Conservation (phyloP, 2,113 vertebrate species). For the Callospermophilus lateralis region DNA sequence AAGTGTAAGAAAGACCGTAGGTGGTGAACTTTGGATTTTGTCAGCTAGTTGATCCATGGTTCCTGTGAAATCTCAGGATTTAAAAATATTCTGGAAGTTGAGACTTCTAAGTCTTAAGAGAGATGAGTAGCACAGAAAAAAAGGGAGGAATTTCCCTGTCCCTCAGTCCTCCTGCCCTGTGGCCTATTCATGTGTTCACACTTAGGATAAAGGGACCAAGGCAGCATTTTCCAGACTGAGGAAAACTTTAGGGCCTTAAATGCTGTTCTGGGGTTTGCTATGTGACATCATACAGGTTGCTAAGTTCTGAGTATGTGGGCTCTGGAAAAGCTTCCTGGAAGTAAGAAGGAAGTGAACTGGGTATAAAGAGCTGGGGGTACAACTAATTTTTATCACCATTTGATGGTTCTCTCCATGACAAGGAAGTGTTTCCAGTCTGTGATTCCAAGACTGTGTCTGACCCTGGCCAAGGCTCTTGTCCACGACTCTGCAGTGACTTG, state of each 20-base stretch:
- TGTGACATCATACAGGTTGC: not conserved
- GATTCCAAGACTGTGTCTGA: not conserved
- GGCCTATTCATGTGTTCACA: not conserved
- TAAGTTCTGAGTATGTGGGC: not conserved
- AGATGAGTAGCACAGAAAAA: not conserved
- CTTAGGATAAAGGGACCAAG: not conserved
- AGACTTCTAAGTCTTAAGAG: not conserved
- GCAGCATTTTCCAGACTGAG: not conserved
- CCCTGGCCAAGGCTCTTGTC: not conserved
- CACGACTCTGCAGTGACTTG: too few species aligned
- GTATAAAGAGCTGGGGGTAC: not conserved
- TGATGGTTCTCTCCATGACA: not conserved
- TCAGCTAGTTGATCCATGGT: constrained; percentile 48
- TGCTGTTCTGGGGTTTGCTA: not conserved
- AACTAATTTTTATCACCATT: not conserved
- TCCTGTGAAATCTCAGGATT: constrained; percentile 66
- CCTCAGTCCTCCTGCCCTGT: too few species aligned
- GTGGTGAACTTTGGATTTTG: constrained; percentile 73
- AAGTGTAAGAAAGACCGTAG: constrained; percentile 46
- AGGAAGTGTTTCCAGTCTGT: not conserved
- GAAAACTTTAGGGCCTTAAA: not conserved
- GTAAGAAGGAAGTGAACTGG: not conserved
- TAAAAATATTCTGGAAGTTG: constrained; percentile 55
- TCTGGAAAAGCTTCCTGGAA: not conserved
- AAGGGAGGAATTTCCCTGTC: not conserved